Conservation (phyloP, 2,797 vertebrate species). For the Pangasius sanitwongsei region DNA sequence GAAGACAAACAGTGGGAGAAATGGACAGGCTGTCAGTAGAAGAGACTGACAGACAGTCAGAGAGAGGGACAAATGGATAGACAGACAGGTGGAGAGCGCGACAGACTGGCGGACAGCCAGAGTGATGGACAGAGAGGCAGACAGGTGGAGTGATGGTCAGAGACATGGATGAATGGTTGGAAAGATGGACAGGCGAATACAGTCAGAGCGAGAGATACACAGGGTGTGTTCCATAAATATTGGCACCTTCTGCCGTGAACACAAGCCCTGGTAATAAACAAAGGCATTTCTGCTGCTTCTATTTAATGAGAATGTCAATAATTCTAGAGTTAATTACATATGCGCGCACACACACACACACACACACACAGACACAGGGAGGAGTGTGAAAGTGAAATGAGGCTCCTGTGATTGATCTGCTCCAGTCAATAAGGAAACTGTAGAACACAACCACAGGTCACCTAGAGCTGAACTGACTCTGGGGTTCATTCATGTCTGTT, state of each 20-base stretch:
- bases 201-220: not conserved
- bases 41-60: not conserved
- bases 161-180: not conserved
- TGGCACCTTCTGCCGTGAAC: not conserved
- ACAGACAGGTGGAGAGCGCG: not conserved
- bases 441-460: not conserved
- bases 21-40: not conserved
- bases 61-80: not conserved
- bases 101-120: not conserved
- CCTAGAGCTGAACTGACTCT: not conserved
- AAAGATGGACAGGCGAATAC: not conserved
- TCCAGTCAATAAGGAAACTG: not conserved
- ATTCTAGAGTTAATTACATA: not conserved
- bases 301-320: not conserved
- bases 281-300: not conserved
- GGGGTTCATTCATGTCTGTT: not conserved
- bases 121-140: not conserved
- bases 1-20: not conserved
- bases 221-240: not conserved
- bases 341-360: not conserved
- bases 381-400: not conserved
- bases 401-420: not conserved
- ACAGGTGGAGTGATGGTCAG: not conserved
- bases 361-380: too few species aligned
- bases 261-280: not conserved